A percentile compares a stretch with the other conserved stretches of the same genome.
phyloP scores from a whole-genome alignment of 1,140 invertebrate genomes.

The Micrasema longulum region DNA sequence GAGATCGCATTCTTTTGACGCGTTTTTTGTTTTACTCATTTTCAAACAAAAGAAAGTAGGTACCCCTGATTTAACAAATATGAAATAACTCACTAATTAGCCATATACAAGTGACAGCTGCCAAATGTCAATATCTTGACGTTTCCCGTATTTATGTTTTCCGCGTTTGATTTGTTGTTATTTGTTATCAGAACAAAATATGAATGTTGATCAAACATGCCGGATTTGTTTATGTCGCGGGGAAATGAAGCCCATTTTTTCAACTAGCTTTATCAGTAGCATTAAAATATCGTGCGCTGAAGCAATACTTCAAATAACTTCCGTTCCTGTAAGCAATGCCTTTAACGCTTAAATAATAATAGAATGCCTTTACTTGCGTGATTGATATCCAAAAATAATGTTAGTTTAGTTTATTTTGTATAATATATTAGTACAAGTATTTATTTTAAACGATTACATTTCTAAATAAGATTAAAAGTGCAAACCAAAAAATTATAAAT shows the following conservation, averaged over 20 bases:
- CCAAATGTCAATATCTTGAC: too few relatives aligned
- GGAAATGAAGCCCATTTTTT: slow-evolving; percentile 46
- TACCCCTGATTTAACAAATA: too few relatives aligned
- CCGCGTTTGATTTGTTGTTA: too few relatives aligned
- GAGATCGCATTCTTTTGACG: too few relatives aligned
- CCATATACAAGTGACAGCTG: too few relatives aligned
- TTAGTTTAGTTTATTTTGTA: neutral
- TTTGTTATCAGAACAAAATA: too few relatives aligned
- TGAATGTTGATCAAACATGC: too few relatives aligned
- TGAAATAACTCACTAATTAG: too few relatives aligned
- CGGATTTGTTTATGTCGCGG: slow-evolving; percentile 45
- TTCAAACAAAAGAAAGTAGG: too few relatives aligned
- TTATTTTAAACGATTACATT: neutral
- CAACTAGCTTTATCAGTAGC: slow-evolving; percentile 43
- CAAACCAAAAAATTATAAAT: neutral
- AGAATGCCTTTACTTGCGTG: neutral
- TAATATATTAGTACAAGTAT: neutral
- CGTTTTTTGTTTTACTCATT: too few relatives aligned
- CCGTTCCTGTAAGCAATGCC: slow-evolving; percentile 22
- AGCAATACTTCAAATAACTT: slow-evolving; percentile 41
- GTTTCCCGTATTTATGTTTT: too few relatives aligned
- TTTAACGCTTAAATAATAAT: neutral
- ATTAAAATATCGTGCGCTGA: slow-evolving; percentile 42
- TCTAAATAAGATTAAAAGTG: neutral
- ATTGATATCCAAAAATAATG: neutral